Evolutionary conservation across 2,888 invertebrate genomes (phyloP).

Genomic region (Rosalia funebris): DNA sequence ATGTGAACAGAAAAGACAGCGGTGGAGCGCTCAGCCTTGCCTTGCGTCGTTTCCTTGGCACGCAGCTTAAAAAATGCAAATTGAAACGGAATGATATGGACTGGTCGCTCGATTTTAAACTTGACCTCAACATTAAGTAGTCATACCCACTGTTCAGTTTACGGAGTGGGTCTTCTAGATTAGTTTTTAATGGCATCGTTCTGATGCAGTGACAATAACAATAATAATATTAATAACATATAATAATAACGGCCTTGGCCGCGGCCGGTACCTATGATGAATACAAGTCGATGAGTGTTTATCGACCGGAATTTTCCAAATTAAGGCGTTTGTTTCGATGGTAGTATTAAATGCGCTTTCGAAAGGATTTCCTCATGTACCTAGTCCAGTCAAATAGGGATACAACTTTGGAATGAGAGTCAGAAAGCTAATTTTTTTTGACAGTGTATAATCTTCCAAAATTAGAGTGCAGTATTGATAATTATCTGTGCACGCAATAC

Average conservation of each 20-base stretch:
- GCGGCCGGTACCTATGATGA: background rate
- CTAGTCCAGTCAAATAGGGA: too few relatives aligned
- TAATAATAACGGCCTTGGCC: too few relatives aligned
- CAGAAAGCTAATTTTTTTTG: too few relatives aligned
- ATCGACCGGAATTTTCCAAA: background rate
- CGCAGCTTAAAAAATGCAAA: slow-evolving; percentile 26
- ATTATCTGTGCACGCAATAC: too few relatives aligned
- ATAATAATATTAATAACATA: too few relatives aligned
- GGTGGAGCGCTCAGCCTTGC: slow-evolving; percentile 22
- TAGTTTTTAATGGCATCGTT: slow-evolving; percentile 11
- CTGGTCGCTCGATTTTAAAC: slow-evolving; percentile 7
- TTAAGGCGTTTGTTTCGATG: background rate
- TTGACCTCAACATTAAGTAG: slow-evolving; percentile 15
- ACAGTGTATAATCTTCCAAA: too few relatives aligned
- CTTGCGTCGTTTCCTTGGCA: slow-evolving; percentile 25
- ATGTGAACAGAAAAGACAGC: slow-evolving; percentile 5
- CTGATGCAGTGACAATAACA: background rate
- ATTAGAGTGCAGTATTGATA: too few relatives aligned
- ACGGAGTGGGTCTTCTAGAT: slow-evolving; percentile 10
- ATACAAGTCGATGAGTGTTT: background rate
- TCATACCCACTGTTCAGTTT: slow-evolving; percentile 7
- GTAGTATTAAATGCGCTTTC: too few relatives aligned
- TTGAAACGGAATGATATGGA: slow-evolving; percentile 7
- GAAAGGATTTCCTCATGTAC: too few relatives aligned
- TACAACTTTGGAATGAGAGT: too few relatives aligned